These are phyloP conservation scores for Cremastinae sp. DNA, from an alignment of 2,888 invertebrate species.

Conservation along the genomic window DNA sequence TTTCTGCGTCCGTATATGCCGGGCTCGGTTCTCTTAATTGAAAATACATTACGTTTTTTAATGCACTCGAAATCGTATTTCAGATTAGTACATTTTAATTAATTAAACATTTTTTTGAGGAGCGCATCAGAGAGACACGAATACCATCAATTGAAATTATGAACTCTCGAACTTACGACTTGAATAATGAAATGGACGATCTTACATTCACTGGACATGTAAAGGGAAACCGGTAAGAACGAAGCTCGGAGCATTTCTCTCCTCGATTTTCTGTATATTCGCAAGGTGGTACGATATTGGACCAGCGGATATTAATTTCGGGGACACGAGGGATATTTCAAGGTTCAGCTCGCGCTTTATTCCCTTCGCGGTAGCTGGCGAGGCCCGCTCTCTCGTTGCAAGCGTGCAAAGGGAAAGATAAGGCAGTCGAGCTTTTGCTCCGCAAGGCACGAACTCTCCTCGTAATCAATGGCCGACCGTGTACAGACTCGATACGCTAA, in stretches of 20 bases:
- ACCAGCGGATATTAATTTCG: constrained; percentile 79
- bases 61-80: too few relatives aligned
- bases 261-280: constrained; percentile 41
- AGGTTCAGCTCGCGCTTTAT: constrained; percentile 59
- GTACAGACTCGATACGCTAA: constrained; percentile 61
- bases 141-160: constrained; percentile 19
- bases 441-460: constrained; percentile 67
- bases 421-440: constrained; percentile 66
- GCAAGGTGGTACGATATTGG: constrained; percentile 75
- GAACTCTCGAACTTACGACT: constrained; percentile 15
- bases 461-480: constrained; percentile 75
- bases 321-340: constrained; percentile 77
- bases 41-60: not conserved
- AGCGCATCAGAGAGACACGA: not conserved
- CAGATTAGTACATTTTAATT: not conserved
- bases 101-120: not conserved
- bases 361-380: constrained; percentile 18
- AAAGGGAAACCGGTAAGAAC: not conserved
- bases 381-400: constrained; percentile 32
- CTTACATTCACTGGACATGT: too few relatives aligned
- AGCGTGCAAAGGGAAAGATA: constrained; percentile 78
- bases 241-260: constrained; percentile 36
- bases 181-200: too few relatives aligned
- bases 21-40: not conserved
- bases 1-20: not conserved